A percentile compares a stretch with the other conserved stretches of the same genome.
These are phyloP conservation scores for Erpetoichthys calabaricus DNA, from an alignment of 2,797 vertebrate genomes.

Conservation along the genomic window DNA sequence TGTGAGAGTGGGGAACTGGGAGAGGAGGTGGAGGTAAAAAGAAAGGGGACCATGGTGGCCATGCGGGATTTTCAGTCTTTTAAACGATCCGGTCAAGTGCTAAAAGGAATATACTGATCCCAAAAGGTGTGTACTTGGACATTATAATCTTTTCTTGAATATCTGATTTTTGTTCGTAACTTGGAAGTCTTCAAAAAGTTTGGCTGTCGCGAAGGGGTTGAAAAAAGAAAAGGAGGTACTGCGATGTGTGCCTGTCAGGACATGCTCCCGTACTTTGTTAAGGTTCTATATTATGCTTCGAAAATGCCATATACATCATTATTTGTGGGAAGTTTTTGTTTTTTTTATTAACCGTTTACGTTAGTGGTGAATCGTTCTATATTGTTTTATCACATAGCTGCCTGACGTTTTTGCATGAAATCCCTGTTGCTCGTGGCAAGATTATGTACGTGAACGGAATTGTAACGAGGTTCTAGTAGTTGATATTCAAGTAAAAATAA, in stretches of 20 bases:
- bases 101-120: slow-evolving; percentile 30
- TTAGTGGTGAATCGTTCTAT: no score
- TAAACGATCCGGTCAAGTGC: slow-evolving; percentile 45
- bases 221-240: background rate
- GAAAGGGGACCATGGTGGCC: slow-evolving; percentile 36
- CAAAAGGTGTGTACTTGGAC: slow-evolving; percentile 35
- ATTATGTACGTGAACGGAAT: no score
- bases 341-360: no score
- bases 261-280: background rate
- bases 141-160: background rate
- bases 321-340: no score
- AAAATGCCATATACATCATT: background rate
- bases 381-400: no score
- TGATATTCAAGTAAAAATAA: no score
- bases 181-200: slow-evolving; percentile 1
- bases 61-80: slow-evolving; percentile 49
- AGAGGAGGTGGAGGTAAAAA: slow-evolving; percentile 27
- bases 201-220: background rate
- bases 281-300: background rate
- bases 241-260: background rate
- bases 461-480: no score
- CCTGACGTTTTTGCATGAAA: no score
- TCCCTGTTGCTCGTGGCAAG: no score
- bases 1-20: slow-evolving; percentile 3
- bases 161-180: background rate